Evolutionary conservation across 2,888 invertebrate species (phyloP).

Genomic region (Oscheius onirici): DNA sequence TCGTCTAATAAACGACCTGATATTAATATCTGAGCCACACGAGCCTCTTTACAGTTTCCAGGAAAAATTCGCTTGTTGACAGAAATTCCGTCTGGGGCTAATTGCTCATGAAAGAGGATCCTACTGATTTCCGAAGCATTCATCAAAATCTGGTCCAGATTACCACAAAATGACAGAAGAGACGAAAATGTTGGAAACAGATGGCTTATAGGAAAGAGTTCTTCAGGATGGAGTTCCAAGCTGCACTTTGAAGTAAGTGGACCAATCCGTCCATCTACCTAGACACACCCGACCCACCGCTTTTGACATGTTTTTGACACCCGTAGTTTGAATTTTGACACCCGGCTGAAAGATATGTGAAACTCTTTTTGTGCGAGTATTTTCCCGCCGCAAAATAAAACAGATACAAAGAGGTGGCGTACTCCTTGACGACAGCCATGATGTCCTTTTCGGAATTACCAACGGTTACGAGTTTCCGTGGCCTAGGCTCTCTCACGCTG

Average conservation of each 20-base stretch:
- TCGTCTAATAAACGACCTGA: too few relatives aligned
- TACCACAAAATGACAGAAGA: too few relatives aligned
- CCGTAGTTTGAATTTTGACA: slow-evolving; percentile 22
- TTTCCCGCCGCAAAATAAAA: not conserved
- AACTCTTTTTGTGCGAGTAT: not conserved
- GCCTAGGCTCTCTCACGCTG: slow-evolving; percentile 10
- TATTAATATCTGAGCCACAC: too few relatives aligned
- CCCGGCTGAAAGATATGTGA: not conserved
- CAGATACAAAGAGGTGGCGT: not conserved
- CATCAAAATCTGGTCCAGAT: not conserved
- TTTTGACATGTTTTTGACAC: slow-evolving; percentile 17
- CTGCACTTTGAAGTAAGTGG: not conserved
- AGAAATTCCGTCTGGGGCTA: slow-evolving; percentile 2
- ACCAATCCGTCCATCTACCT: slow-evolving; percentile 20
- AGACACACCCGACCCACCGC: slow-evolving; percentile 19
- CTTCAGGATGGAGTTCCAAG: not conserved
- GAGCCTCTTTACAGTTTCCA: too few relatives aligned
- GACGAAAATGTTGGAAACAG: too few relatives aligned
- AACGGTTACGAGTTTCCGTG: slow-evolving; percentile 3
- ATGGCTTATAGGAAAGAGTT: too few relatives aligned
- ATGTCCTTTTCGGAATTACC: not conserved
- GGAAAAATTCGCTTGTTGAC: not conserved
- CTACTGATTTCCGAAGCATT: slow-evolving; percentile 16
- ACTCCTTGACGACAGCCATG: slow-evolving; percentile 25
- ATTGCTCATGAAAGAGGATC: slow-evolving; percentile 29